Conservation (phyloP, 2,888 invertebrate species). For the Sphaerophoria taeniata region DNA sequence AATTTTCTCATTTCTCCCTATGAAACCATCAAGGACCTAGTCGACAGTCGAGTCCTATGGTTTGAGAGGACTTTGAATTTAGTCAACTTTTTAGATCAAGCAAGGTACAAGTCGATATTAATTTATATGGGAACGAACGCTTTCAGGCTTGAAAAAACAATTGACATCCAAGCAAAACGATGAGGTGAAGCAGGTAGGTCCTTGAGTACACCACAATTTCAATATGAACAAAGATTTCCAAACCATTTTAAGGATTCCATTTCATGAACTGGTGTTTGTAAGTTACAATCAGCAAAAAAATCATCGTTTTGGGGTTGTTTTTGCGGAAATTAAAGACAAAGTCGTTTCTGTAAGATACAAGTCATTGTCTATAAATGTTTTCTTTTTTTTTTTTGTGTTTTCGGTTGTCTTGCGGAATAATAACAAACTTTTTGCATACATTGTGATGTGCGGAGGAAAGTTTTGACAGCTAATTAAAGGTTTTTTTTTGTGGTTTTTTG, state of each 20-base stretch:
- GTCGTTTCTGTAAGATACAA: conserved; percentile 42
- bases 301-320: conserved; percentile 11
- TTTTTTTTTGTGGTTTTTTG: too few relatives aligned
- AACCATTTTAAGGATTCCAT: neutral
- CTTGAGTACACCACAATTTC: neutral
- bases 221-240: conserved; percentile 8
- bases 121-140: conserved; percentile 41
- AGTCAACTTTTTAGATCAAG: conserved; percentile 33
- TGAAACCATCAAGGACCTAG: neutral
- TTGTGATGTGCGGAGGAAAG: conserved; percentile 4
- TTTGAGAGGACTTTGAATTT: neutral
- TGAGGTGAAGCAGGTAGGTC: neutral
- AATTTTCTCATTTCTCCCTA: neutral
- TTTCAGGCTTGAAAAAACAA: conserved; percentile 47
- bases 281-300: neutral
- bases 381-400: conserved; percentile 28
- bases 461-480: conserved; percentile 2
- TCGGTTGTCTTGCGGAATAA: neutral
- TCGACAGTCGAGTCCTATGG: neutral
- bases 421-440: conserved; percentile 1
- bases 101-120: conserved; percentile 21
- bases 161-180: conserved; percentile 29
- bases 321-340: conserved; percentile 8
- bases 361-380: conserved; percentile 35
- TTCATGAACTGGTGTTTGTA: neutral